These are phyloP conservation scores for Cerastis leucographa DNA, from an alignment of 2,888 invertebrate genomes.

Conservation along the genomic window DNA sequence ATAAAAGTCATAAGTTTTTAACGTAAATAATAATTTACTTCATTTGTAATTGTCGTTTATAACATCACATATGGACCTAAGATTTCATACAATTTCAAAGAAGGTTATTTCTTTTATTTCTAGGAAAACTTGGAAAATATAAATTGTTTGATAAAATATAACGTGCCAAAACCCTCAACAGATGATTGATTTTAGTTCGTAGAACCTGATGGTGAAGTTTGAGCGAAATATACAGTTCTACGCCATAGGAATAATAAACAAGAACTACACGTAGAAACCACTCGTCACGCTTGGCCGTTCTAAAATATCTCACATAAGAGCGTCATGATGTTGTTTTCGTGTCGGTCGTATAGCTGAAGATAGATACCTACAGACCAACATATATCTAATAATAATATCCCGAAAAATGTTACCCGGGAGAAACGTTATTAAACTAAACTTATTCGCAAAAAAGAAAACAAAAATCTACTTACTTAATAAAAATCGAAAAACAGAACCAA, in stretches of 20 bases:
- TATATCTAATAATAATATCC: not conserved
- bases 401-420: not conserved
- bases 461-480: slow-evolving; percentile 14
- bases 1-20: not conserved
- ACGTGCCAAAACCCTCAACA: slow-evolving; percentile 30
- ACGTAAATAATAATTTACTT: not conserved
- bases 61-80: not conserved
- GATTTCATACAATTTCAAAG: not conserved
- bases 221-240: slow-evolving; percentile 44
- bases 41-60: not conserved
- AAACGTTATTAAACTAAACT: not conserved
- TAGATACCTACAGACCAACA: not conserved
- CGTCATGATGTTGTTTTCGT: slow-evolving; percentile 21
- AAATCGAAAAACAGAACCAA: slow-evolving; percentile 14
- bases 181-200: slow-evolving; percentile 53
- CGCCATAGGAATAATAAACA: slow-evolving; percentile 51
- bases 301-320: slow-evolving; percentile 33
- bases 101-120: slow-evolving; percentile 6
- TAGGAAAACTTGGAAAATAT: slow-evolving; percentile 22
- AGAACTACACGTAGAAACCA: slow-evolving; percentile 36
- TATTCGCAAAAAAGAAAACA: not conserved
- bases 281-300: slow-evolving; percentile 26
- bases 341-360: not conserved
- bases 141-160: slow-evolving; percentile 38
- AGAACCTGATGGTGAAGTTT: slow-evolving; percentile 49